Percentiles rank a stretch among this genome's conserved stretches.
Conservation (phyloP, 2,113 vertebrate genomes). For the Epinephelus fuscoguttatus region DNA sequence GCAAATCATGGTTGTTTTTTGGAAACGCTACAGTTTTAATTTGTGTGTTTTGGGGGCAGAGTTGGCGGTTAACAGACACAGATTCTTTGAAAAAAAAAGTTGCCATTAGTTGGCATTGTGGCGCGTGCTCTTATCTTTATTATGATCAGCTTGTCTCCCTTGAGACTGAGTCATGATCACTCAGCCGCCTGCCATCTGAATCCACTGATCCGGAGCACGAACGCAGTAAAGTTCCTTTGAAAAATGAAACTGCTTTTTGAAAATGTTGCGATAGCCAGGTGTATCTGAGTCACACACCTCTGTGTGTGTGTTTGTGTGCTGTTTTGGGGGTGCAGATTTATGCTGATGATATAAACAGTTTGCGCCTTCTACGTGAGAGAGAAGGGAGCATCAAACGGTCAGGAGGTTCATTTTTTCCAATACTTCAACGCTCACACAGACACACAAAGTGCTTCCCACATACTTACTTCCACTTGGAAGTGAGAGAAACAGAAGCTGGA, state of each 20-base stretch:
- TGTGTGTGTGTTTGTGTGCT: not conserved
- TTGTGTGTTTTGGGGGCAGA: not conserved
- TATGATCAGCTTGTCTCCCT: not conserved
- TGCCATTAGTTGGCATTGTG: not conserved
- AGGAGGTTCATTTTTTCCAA: constrained; percentile 53
- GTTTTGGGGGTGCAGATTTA: constrained; percentile 15
- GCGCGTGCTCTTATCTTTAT: not conserved
- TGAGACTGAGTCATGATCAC: constrained; percentile 10
- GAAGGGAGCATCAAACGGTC: constrained; percentile 40
- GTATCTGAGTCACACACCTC: constrained; percentile 17
- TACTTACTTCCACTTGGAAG: constrained; percentile 80
- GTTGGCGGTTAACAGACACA: not conserved
- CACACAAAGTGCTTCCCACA: constrained; percentile 69
- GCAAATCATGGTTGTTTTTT: not conserved
- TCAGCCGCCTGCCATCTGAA: constrained; percentile 19
- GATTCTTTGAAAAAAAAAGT: not conserved
- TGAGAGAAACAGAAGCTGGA: constrained; percentile 85
- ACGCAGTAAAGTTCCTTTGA: not conserved
- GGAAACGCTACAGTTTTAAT: not conserved
- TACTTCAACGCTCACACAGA: constrained; percentile 37
- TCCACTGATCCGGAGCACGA: constrained; percentile 14
- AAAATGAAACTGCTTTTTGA: constrained; percentile 48
- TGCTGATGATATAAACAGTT: constrained; percentile 62
- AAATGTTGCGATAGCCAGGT: constrained; percentile 29
- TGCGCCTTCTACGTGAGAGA: constrained; percentile 56